These are phyloP conservation scores for Argya squamiceps DNA, from an alignment of 2,797 vertebrate species.

Conservation along the genomic window DNA sequence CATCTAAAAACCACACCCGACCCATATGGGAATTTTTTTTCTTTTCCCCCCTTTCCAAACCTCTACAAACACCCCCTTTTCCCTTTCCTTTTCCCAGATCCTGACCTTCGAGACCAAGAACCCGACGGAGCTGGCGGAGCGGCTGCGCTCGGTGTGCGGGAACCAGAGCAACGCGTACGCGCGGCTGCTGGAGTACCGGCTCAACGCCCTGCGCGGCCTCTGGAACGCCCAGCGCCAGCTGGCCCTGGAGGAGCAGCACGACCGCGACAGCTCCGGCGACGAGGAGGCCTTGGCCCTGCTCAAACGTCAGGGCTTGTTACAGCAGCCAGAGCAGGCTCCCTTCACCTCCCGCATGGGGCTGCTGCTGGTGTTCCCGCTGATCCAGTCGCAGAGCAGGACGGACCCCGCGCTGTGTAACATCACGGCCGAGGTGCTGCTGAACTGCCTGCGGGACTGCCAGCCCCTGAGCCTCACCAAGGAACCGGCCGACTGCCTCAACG, in stretches of 20 bases:
- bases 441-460: slow-evolving; percentile 97
- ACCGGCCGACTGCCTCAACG: slow-evolving; percentile 95
- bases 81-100: slow-evolving; percentile 78
- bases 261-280: slow-evolving; percentile 84
- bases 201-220: slow-evolving; percentile 94
- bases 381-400: slow-evolving; percentile 95
- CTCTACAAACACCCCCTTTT: neutral
- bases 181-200: slow-evolving; percentile 93
- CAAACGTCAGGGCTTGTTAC: slow-evolving; percentile 93
- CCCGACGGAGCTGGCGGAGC: slow-evolving; percentile 90
- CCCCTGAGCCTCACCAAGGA: slow-evolving; percentile 98
- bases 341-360: slow-evolving; percentile 96
- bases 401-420: slow-evolving; percentile 96
- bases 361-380: slow-evolving; percentile 94
- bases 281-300: slow-evolving; percentile 94
- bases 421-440: slow-evolving; percentile 95
- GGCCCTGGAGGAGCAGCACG: slow-evolving; percentile 83
- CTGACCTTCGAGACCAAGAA: slow-evolving; percentile 99
- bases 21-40: accelerated
- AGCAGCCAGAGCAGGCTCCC: slow-evolving; percentile 94
- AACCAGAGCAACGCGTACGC: slow-evolving; percentile 99
- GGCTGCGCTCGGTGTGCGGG: slow-evolving; percentile 93
- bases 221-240: slow-evolving; percentile 95
- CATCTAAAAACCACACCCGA: neutral
- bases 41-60: neutral